Evolutionary conservation across 2,113 vertebrate species (phyloP), one percentile per base, ranked within the genome.

Genomic region (Hymenochirus boettgeri): DNA sequence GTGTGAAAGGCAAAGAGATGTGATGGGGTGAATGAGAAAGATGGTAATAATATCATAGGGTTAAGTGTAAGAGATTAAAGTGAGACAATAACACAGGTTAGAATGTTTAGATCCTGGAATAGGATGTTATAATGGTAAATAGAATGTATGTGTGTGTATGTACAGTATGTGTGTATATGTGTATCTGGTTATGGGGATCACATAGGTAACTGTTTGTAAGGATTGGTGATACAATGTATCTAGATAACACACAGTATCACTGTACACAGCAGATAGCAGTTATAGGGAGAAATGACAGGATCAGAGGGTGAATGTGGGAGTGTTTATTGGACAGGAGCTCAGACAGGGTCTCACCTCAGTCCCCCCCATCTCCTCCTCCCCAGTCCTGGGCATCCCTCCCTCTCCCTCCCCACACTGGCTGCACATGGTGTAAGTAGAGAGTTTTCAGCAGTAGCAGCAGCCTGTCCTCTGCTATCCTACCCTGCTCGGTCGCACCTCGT

Each of bases 361-460:
- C 48, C 48, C 26, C 46, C 7, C 46, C 33, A 45, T 67, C 25
- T 31, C 26, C 17, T 54, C 46, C 50, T 39, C 45, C 25, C 61
- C 12, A 22, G 15, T 13, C 35, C 23, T 52, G 33, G 63, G 63
- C 63, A 58, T 54, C 56, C 65, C 65, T 67, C 65, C 65, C 57
- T 57, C 52, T 57, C 37, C 61, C 70, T 75, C 47, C 64, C 72
- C 66, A 67, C 73, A 66, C 55, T 70, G 73, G 54, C 71, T 59
- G 65, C 65, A 67, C 65, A 67, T 60, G 65, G 65, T 60, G 47
- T 60, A 53, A 67, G 57, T 53, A 60, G 65, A 42, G 65, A 53
- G 56, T 42, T 39, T 31, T 18, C 56, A 67, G 45, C 65, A 67
- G 65, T 60, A 67, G 64, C 65, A 50, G 65, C 56, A 67, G 65